A percentile compares a stretch with the other conserved stretches of the same genome.
phyloP scores from a whole-genome alignment of 2,797 vertebrate genomes.

The Crenuchus spilurus region DNA sequence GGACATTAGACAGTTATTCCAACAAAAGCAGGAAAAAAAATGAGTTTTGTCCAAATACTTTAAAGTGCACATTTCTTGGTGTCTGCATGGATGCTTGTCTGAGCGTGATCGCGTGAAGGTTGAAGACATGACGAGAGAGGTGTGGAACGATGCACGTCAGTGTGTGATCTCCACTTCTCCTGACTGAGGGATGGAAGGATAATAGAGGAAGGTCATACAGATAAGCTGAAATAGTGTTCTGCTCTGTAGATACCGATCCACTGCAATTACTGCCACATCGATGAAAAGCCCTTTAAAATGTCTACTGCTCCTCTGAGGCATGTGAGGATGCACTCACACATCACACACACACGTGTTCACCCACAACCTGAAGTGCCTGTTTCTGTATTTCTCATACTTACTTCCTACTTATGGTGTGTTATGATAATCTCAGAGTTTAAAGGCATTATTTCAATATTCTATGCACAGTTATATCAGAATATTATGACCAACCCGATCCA shows the following conservation, averaged over 20 bases:
- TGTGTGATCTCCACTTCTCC: constrained; percentile 9
- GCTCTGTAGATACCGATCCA: constrained; percentile 59
- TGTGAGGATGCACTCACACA: constrained; percentile 17
- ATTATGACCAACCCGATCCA: no score
- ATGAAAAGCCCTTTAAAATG: constrained; percentile 64
- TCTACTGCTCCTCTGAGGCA: constrained; percentile 41
- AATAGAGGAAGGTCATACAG: constrained; percentile 69
- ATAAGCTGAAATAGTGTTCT: constrained; percentile 66
- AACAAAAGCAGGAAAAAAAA: no score
- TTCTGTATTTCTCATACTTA: background rate
- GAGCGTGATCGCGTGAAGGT: constrained; percentile 8
- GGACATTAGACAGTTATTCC: no score
- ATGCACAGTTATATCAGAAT: no score
- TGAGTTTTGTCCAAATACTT: no score
- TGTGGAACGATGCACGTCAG: constrained; percentile 3
- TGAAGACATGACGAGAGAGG: background rate
- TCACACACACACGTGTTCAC: background rate
- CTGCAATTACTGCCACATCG: constrained; percentile 60
- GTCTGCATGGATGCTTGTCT: background rate
- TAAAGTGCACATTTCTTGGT: no score
- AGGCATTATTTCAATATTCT: no score
- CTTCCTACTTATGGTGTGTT: no score
- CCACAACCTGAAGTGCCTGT: background rate
- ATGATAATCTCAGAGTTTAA: no score
- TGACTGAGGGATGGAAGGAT: constrained; percentile 45